These are phyloP conservation scores for Hylaeus anthracinus DNA, from an alignment of 1,140 invertebrate genomes.

Conservation along the genomic window DNA sequence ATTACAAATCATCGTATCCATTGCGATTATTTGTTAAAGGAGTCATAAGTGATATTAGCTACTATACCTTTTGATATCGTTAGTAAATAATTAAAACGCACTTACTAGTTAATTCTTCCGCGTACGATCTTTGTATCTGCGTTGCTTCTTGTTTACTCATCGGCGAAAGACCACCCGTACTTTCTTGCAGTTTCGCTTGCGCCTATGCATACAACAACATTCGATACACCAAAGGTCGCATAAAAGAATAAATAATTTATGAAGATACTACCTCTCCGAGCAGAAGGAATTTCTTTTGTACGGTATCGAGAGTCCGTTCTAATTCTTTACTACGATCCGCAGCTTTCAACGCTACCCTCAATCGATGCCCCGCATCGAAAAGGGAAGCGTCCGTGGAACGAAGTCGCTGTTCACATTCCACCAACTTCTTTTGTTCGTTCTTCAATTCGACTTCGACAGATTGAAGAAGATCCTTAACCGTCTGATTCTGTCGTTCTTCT, in stretches of 20 bases:
- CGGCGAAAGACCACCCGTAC: slow-evolving; percentile 65
- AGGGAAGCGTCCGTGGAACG: slow-evolving; percentile 78
- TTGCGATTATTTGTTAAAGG: no score
- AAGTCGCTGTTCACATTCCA: slow-evolving; percentile 78
- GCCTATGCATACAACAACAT: slow-evolving; percentile 58
- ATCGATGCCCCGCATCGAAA: slow-evolving; percentile 81
- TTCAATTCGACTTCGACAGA: slow-evolving; percentile 78
- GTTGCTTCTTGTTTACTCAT: slow-evolving; percentile 72
- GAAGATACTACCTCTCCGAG: slow-evolving; percentile 77
- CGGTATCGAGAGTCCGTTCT: slow-evolving; percentile 79
- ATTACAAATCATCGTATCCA: no score
- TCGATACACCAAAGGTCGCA: neutral
- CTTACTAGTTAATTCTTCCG: slow-evolving; percentile 76
- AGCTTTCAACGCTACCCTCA: slow-evolving; percentile 80
- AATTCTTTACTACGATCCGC: slow-evolving; percentile 81
- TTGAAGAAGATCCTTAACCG: slow-evolving; percentile 68
- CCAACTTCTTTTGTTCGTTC: slow-evolving; percentile 79
- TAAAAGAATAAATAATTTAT: neutral
- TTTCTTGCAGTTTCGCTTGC: slow-evolving; percentile 74
- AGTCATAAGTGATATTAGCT: no score
- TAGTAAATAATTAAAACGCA: slow-evolving; percentile 6
- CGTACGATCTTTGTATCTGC: slow-evolving; percentile 73
- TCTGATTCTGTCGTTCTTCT: slow-evolving; percentile 74
- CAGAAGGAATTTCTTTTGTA: slow-evolving; percentile 81
- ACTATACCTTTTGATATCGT: neutral